phyloP scores from a whole-genome alignment of 2,888 invertebrate species.

The Melanotus villosus region DNA sequence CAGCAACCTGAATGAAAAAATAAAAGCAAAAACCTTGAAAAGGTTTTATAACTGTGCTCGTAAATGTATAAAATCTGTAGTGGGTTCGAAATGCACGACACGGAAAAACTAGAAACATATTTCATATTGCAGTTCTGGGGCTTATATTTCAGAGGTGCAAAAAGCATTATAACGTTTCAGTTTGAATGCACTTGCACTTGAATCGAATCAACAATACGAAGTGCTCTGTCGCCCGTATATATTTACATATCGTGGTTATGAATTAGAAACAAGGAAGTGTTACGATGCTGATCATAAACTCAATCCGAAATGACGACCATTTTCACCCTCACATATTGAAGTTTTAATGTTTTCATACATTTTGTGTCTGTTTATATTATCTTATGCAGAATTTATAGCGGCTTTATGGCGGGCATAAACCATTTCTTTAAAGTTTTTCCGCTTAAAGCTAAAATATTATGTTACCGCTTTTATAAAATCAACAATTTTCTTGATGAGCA shows the following conservation, averaged over 20 bases:
- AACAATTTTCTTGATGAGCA: too few species aligned
- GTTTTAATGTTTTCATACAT: conserved; percentile 5
- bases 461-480: not conserved
- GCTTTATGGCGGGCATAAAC: not conserved
- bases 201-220: not conserved
- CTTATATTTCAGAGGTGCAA: not conserved
- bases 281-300: conserved; percentile 13
- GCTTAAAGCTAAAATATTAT: not conserved
- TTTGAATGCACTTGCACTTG: conserved; percentile 18
- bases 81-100: conserved; percentile 3
- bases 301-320: conserved; percentile 4
- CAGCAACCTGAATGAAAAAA: not conserved
- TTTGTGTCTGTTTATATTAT: conserved; percentile 24
- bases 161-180: not conserved
- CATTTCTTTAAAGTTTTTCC: conserved; percentile 15
- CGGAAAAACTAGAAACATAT: not conserved
- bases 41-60: not conserved
- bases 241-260: conserved; percentile 9
- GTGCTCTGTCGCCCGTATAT: not conserved
- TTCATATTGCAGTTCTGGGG: not conserved
- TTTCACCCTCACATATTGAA: conserved; percentile 16
- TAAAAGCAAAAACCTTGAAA: not conserved
- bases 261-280: conserved; percentile 20
- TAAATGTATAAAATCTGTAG: conserved; percentile 1
- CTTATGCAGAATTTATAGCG: conserved; percentile 1